Percentiles rank a stretch among this genome's conserved stretches.
phyloP scores from a whole-genome alignment of 1,140 invertebrate species.

The Bombus confusus region DNA sequence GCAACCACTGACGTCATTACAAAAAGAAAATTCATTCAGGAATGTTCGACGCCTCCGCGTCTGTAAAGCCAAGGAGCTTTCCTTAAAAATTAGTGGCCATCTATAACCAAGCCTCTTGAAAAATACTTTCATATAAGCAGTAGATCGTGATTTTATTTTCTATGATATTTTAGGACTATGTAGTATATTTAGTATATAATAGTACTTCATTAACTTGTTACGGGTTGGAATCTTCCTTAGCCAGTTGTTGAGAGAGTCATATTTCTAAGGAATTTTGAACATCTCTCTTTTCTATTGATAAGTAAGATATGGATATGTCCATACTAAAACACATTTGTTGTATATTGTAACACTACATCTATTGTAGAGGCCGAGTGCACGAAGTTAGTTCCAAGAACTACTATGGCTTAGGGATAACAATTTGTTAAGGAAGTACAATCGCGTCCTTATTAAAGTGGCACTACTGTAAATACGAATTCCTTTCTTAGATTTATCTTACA shows the following conservation, averaged over 20 bases:
- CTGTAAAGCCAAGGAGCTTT: slow-evolving; percentile 47
- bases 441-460: not conserved
- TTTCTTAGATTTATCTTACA: not conserved
- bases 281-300: not conserved
- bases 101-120: not conserved
- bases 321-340: not conserved
- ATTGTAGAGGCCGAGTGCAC: not conserved
- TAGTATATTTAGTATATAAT: not conserved
- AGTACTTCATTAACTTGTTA: not conserved
- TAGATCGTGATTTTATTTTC: not conserved
- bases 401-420: not conserved
- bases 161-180: not conserved
- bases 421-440: not conserved
- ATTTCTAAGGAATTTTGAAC: not conserved
- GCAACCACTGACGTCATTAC: slow-evolving; percentile 56
- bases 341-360: not conserved
- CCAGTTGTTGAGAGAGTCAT: not conserved
- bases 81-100: slow-evolving; percentile 2
- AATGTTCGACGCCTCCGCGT: slow-evolving; percentile 58
- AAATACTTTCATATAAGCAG: not conserved
- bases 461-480: not conserved
- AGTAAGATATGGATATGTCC: not conserved
- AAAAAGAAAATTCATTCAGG: slow-evolving; percentile 52
- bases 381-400: not conserved
- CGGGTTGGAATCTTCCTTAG: not conserved